Evolutionary conservation across 1,140 invertebrate species (phyloP).

Genomic region (Drosophila obscura): DNA sequence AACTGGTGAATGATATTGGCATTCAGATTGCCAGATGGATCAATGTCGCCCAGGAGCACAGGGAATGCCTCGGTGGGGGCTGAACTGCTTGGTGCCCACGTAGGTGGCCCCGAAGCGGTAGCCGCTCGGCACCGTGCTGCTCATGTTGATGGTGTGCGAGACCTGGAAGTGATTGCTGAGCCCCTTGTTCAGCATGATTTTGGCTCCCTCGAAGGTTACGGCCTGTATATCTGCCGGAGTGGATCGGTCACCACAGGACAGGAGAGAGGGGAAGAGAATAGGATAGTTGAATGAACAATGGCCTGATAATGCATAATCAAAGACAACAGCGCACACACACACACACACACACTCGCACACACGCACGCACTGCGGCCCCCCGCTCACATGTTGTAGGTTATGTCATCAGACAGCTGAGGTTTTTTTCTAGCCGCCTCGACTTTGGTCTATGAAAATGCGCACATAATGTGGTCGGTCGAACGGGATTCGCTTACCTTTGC

Average conservation of each 20-base stretch:
- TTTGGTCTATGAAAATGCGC: constrained; percentile 15
- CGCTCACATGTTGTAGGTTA: constrained; percentile 82
- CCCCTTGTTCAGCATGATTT: constrained; percentile 98
- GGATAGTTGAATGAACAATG: constrained; percentile 4
- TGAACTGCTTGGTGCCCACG: constrained; percentile 94
- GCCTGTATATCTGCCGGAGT: constrained; percentile 95
- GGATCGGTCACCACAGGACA: neutral
- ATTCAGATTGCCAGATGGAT: constrained; percentile 97
- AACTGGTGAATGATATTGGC: constrained; percentile 98
- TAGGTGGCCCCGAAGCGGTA: constrained; percentile 99
- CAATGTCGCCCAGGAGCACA: constrained; percentile 98
- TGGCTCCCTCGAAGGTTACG: constrained; percentile 97
- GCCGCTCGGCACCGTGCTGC: constrained; percentile 92
- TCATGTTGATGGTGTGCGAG: constrained; percentile 96
- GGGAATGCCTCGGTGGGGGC: constrained; percentile 94
- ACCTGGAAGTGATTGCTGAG: constrained; percentile 99
- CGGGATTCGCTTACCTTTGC: constrained; percentile 90
- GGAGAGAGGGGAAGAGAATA: constrained; percentile 32
- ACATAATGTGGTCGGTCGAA: constrained; percentile 22
- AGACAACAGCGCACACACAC: constrained; percentile 29
- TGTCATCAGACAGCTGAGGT: constrained; percentile 70
- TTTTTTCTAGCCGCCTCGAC: constrained; percentile 35
- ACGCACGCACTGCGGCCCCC: constrained; percentile 26
- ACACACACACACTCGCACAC: constrained; percentile 10
- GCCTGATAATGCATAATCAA: constrained; percentile 73